phyloP scores from a whole-genome alignment of 2,113 vertebrate species.

The Empidonax traillii region DNA sequence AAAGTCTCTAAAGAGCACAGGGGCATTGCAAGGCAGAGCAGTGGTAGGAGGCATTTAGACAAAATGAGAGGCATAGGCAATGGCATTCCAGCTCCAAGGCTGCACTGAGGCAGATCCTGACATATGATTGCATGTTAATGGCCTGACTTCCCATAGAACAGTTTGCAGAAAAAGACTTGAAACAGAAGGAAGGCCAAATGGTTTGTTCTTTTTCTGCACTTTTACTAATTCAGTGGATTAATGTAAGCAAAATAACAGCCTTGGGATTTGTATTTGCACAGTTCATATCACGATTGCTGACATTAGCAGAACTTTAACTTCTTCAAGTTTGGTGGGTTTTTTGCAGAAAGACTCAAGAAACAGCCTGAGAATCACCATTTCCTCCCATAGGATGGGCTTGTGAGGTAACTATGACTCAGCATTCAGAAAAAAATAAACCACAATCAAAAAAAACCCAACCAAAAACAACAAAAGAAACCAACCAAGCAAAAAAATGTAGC shows the following conservation, averaged over 20 bases:
- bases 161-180: not conserved
- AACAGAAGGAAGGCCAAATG: not conserved
- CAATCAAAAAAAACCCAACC: not conserved
- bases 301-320: not conserved
- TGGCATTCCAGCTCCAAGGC: not conserved
- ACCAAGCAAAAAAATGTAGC: not conserved
- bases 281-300: not conserved
- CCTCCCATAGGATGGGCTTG: not conserved
- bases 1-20: not conserved
- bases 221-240: not conserved
- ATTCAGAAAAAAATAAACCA: not conserved
- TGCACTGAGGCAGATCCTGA: rapidly evolving
- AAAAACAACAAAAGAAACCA: not conserved
- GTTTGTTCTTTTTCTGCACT: not conserved
- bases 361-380: not conserved
- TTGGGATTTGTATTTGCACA: not conserved
- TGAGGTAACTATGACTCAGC: not conserved
- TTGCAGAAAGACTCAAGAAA: not conserved
- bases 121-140: not conserved
- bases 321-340: not conserved
- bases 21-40: not conserved
- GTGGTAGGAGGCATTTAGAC: not conserved
- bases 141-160: not conserved
- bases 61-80: not conserved
- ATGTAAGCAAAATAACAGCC: not conserved